Evolutionary conservation across 2,888 invertebrate species (phyloP).

Genomic region (Strigamia crassipes): DNA sequence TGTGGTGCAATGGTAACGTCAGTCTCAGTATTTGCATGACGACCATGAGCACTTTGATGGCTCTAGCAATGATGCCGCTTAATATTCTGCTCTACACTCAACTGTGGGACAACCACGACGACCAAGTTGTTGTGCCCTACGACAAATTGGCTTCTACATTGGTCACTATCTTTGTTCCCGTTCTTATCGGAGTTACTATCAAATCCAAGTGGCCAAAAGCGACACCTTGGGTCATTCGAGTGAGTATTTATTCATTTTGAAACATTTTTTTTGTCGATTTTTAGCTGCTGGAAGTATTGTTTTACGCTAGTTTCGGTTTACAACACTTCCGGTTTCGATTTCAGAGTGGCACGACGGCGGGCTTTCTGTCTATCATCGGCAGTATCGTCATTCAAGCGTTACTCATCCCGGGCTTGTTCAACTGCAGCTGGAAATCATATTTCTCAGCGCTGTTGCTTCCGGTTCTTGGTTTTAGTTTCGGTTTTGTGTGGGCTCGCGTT

Average conservation of each 20-base stretch:
- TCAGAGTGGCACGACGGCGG: constrained; percentile 56
- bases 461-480: constrained; percentile 53
- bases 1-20: constrained; percentile 56
- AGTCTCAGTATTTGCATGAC: constrained; percentile 57
- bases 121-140: constrained; percentile 54
- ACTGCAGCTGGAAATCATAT: constrained; percentile 54
- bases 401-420: constrained; percentile 56
- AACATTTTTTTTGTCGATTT: too few species aligned
- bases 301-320: too few species aligned
- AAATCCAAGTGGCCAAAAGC: constrained; percentile 54
- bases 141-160: constrained; percentile 54
- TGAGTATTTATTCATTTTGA: constrained; percentile 50
- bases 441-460: constrained; percentile 54
- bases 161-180: constrained; percentile 54
- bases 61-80: constrained; percentile 56
- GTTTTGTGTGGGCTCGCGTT: constrained; percentile 54
- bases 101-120: constrained; percentile 54
- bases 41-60: constrained; percentile 55
- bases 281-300: too few species aligned
- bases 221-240: constrained; percentile 54
- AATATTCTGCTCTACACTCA: constrained; percentile 56
- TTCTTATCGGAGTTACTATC: constrained; percentile 54
- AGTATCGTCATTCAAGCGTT: constrained; percentile 53
- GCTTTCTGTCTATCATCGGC: constrained; percentile 54
- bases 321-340: constrained; percentile 45